Evolutionary conservation across 2,888 invertebrate genomes (phyloP).

Genomic region (Apodemia zela): DNA sequence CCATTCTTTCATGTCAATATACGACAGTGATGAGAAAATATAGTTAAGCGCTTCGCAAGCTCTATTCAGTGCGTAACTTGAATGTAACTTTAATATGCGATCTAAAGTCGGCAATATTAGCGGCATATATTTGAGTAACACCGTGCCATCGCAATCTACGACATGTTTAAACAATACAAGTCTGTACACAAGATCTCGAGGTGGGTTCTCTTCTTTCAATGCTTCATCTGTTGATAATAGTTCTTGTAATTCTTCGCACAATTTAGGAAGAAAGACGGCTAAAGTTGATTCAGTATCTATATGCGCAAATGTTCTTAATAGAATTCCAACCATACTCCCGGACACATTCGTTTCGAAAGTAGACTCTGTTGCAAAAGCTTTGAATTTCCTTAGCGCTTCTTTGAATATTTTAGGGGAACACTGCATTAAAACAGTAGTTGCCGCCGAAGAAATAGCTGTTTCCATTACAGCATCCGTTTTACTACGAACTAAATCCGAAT

Average conservation of each 20-base stretch:
- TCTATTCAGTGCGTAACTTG: slow-evolving; percentile 83
- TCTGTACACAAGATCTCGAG: slow-evolving; percentile 89
- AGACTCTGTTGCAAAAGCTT: slow-evolving; percentile 85
- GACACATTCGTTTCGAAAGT: slow-evolving; percentile 92
- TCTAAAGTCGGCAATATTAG: slow-evolving; percentile 84
- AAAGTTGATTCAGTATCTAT: slow-evolving; percentile 86
- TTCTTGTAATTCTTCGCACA: slow-evolving; percentile 83
- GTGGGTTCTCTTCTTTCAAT: slow-evolving; percentile 86
- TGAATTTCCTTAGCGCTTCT: slow-evolving; percentile 87
- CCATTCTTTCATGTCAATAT: slow-evolving; percentile 82
- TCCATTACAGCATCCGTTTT: slow-evolving; percentile 87
- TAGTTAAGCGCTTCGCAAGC: slow-evolving; percentile 82
- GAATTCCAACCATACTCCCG: slow-evolving; percentile 87
- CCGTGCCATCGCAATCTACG: slow-evolving; percentile 83
- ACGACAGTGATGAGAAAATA: slow-evolving; percentile 80
- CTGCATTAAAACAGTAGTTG: slow-evolving; percentile 85
- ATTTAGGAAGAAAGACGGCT: slow-evolving; percentile 85
- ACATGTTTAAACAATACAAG: slow-evolving; percentile 86
- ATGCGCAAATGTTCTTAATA: slow-evolving; percentile 84
- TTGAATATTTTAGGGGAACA: slow-evolving; percentile 83
- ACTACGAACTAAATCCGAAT: slow-evolving; percentile 81
- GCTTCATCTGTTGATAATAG: slow-evolving; percentile 84
- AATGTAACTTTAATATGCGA: slow-evolving; percentile 84
- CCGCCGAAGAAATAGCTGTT: slow-evolving; percentile 84
- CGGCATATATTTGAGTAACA: slow-evolving; percentile 83